Conservation (phyloP, 1,140 invertebrate genomes). For the Drosophila fuyamai region DNA sequence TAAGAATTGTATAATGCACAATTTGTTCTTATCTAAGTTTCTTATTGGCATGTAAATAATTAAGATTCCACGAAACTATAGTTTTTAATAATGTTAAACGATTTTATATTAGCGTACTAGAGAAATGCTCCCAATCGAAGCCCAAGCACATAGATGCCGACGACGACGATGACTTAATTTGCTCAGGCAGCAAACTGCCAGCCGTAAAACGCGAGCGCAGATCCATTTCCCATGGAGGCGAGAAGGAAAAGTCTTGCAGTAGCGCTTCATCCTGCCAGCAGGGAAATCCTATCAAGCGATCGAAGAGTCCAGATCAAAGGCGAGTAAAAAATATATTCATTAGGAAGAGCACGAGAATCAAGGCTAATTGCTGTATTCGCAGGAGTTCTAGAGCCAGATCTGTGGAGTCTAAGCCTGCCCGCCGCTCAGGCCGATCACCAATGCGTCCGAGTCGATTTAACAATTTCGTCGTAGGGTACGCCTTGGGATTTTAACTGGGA, state of each 20-base stretch:
- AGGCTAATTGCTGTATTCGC: background rate
- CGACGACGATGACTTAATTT: background rate
- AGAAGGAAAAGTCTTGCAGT: background rate
- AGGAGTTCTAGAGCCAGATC: slow-evolving; percentile 32
- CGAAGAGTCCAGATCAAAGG: slow-evolving; percentile 8
- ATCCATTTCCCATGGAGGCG: slow-evolving; percentile 48
- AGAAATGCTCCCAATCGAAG: background rate
- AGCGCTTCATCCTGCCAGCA: background rate
- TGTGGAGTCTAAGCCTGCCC: slow-evolving; percentile 21
- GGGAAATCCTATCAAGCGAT: background rate
- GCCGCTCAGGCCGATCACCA: slow-evolving; percentile 49
- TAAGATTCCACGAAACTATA: no score
- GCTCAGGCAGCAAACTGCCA: background rate
- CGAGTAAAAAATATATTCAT: background rate
- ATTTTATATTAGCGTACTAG: background rate
- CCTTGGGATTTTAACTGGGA: background rate
- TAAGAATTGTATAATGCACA: no score
- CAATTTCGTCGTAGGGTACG: slow-evolving; percentile 50
- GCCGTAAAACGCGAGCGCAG: slow-evolving; percentile 32
- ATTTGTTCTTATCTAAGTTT: no score
- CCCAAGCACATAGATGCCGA: slow-evolving; percentile 38
- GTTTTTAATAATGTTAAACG: background rate
- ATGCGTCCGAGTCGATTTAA: slow-evolving; percentile 33
- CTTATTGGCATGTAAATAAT: no score
- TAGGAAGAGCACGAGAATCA: background rate